Evolutionary conservation across 2,113 vertebrate genomes (phyloP).

Genomic region (Lanius collurio): DNA sequence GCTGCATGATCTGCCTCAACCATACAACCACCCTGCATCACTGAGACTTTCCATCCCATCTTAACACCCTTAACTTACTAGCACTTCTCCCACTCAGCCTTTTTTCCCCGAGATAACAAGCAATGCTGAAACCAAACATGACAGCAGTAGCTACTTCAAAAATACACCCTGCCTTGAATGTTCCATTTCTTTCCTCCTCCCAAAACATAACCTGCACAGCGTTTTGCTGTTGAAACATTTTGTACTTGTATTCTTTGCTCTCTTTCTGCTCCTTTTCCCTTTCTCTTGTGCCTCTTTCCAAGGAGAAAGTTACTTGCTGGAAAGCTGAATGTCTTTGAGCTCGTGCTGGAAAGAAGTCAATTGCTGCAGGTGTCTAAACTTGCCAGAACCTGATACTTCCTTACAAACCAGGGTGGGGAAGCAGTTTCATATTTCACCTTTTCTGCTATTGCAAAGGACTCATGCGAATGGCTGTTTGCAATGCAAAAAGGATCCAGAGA

Average conservation of each 20-base stretch:
- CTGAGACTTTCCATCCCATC: neutral
- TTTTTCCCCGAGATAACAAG: neutral
- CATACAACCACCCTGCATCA: neutral
- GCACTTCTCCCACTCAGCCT: neutral
- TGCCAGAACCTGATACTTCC: neutral
- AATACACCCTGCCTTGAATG: neutral
- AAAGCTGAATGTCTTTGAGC: neutral
- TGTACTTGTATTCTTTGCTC: neutral
- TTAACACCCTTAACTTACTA: neutral
- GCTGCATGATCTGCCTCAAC: neutral
- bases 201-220: neutral
- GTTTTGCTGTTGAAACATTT: neutral
- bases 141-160: neutral
- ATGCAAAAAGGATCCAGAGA: neutral
- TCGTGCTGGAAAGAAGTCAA: conserved; percentile 10
- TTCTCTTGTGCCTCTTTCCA: neutral
- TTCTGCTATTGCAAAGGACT: neutral
- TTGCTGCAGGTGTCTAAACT: conserved; percentile 14
- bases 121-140: neutral
- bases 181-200: neutral
- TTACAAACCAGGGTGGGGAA: neutral
- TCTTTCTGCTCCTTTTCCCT: neutral
- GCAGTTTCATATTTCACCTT: neutral
- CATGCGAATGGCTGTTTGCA: neutral
- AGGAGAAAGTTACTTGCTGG: neutral